Evolutionary conservation across 2,888 invertebrate genomes (phyloP).

Genomic region (Erannis defoliaria): DNA sequence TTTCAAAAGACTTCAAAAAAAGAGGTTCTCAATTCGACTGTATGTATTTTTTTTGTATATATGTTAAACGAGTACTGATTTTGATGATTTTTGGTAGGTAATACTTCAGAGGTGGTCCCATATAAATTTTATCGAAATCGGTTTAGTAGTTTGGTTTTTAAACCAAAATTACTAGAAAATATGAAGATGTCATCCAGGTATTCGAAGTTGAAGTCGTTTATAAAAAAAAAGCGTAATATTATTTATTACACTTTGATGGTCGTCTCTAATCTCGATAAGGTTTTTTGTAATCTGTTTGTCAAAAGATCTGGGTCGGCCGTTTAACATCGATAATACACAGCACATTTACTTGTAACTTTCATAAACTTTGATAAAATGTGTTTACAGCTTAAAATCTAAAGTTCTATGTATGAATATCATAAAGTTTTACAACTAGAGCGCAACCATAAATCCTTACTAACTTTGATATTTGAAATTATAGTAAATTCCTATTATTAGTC

Average conservation of each 20-base stretch:
- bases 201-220: too few relatives aligned
- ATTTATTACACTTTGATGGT: slow-evolving; percentile 50
- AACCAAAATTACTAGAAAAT: too few relatives aligned
- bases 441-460: slow-evolving; percentile 8
- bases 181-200: too few relatives aligned
- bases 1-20: too few relatives aligned
- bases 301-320: slow-evolving; percentile 77
- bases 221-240: too few relatives aligned
- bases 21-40: too few relatives aligned
- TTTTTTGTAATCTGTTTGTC: slow-evolving; percentile 70
- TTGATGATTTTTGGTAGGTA: too few relatives aligned
- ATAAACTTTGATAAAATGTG: slow-evolving; percentile 51
- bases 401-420: slow-evolving; percentile 8
- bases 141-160: too few relatives aligned
- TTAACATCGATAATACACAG: slow-evolving; percentile 72
- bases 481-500: not conserved
- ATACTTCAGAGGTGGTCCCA: too few relatives aligned
- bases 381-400: not conserved
- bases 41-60: too few relatives aligned
- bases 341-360: slow-evolving; percentile 79
- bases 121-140: too few relatives aligned
- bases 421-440: slow-evolving; percentile 18
- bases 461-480: not conserved
- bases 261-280: slow-evolving; percentile 48
- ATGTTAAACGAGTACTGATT: too few relatives aligned